Percentiles rank a stretch among this genome's conserved stretches.
Evolutionary conservation across 2,888 invertebrate species (phyloP).

Genomic region (Stenodera caucasica): DNA sequence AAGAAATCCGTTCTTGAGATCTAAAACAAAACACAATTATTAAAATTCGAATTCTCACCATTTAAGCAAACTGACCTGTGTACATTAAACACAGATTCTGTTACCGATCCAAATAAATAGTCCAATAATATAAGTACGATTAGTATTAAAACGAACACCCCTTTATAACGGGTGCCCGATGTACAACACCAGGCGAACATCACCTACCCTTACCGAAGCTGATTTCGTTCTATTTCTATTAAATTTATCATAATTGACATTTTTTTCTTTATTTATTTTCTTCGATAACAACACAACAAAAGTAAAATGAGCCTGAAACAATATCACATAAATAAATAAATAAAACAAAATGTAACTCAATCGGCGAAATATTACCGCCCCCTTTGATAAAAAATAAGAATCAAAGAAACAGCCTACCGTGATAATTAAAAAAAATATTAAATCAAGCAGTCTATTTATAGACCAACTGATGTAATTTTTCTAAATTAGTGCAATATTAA

Average conservation of each 20-base stretch:
- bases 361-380: too few relatives aligned
- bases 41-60: too few relatives aligned
- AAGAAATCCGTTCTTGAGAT: neutral
- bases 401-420: too few relatives aligned
- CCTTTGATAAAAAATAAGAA: too few relatives aligned
- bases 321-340: too few relatives aligned
- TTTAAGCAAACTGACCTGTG: slow-evolving; percentile 59
- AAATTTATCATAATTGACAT: slow-evolving; percentile 12
- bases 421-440: too few relatives aligned
- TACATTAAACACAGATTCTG: slow-evolving; percentile 59
- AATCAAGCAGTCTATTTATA: too few relatives aligned
- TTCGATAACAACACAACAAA: too few relatives aligned
- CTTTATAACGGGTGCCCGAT: slow-evolving; percentile 61
- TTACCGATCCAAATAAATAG: slow-evolving; percentile 63
- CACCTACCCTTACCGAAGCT: slow-evolving; percentile 48
- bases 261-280: slow-evolving; percentile 4
- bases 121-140: slow-evolving; percentile 66
- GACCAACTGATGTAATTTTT: too few relatives aligned
- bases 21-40: neutral
- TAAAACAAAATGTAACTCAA: too few relatives aligned
- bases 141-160: slow-evolving; percentile 62
- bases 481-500: too few relatives aligned
- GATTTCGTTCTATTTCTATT: slow-evolving; percentile 8
- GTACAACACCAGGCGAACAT: slow-evolving; percentile 52
- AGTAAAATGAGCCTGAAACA: too few relatives aligned